Conservation (phyloP, 2,113 vertebrate genomes). For the Lepidothrix coronata region DNA sequence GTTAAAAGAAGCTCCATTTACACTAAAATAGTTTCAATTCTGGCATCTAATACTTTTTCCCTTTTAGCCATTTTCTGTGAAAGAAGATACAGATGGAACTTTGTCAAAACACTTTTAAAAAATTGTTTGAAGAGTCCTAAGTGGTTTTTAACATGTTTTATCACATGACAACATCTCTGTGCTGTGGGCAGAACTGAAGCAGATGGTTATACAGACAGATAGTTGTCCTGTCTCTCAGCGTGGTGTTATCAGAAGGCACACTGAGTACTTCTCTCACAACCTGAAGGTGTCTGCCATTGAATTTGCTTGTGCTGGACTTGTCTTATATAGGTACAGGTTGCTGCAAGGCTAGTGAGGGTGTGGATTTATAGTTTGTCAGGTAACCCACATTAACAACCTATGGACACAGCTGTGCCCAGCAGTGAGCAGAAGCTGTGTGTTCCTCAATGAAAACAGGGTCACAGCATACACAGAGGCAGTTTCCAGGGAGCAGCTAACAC, state of each 20-base stretch:
- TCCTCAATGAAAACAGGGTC: neutral
- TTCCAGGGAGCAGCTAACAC: neutral
- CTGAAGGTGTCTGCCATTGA: neutral
- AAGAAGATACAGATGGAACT: neutral
- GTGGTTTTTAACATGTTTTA: neutral
- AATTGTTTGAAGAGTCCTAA: neutral
- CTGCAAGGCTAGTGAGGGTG: neutral
- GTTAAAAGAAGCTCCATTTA: neutral
- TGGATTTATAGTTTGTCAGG: neutral
- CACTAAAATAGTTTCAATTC: neutral
- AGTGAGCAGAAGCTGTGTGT: neutral
- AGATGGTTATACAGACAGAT: neutral
- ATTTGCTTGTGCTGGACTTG: neutral
- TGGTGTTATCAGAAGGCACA: neutral
- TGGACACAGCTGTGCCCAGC: neutral
- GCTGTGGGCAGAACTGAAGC: neutral
- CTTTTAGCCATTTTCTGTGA: neutral
- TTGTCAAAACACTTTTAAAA: neutral
- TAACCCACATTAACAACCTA: neutral
- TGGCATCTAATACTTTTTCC: neutral
- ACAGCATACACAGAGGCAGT: neutral
- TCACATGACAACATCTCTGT: rapidly evolving
- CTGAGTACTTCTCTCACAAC: neutral
- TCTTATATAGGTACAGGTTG: neutral
- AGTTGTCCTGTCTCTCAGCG: neutral